A percentile compares a stretch with the other conserved stretches of the same genome.
These are phyloP conservation scores for Alces alces DNA, from an alignment of 2,113 vertebrate species.

Conservation along the genomic window DNA sequence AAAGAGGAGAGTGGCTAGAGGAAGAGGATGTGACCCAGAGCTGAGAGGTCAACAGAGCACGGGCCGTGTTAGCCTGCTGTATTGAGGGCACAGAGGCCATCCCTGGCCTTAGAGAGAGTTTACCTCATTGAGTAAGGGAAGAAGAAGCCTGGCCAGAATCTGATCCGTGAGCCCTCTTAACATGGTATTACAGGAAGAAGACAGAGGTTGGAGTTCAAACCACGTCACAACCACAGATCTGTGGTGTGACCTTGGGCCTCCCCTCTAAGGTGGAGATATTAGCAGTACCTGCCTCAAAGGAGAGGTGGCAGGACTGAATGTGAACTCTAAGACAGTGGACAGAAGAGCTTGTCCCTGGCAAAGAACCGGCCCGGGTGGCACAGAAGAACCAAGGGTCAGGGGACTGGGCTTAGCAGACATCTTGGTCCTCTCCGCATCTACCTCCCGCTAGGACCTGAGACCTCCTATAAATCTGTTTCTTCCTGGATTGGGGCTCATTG, in stretches of 20 bases:
- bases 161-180: fast-evolving
- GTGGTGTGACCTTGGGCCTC: background rate
- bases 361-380: fast-evolving
- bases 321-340: background rate
- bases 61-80: background rate
- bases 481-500: background rate
- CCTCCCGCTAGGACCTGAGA: background rate
- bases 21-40: background rate
- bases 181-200: background rate
- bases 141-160: background rate
- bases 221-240: background rate
- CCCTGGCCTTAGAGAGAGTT: background rate
- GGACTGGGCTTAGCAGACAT: fast-evolving
- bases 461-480: too few relatives aligned
- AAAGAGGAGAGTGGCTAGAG: background rate
- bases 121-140: background rate
- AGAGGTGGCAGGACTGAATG: background rate
- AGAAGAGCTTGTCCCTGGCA: background rate
- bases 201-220: background rate
- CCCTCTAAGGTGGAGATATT: background rate
- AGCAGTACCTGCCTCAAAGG: background rate
- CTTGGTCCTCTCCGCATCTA: background rate
- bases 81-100: background rate
- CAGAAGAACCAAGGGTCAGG: background rate
- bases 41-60: background rate